Evolutionary conservation across 1,140 invertebrate species (phyloP).

Genomic region (Adelges cooleyi): DNA sequence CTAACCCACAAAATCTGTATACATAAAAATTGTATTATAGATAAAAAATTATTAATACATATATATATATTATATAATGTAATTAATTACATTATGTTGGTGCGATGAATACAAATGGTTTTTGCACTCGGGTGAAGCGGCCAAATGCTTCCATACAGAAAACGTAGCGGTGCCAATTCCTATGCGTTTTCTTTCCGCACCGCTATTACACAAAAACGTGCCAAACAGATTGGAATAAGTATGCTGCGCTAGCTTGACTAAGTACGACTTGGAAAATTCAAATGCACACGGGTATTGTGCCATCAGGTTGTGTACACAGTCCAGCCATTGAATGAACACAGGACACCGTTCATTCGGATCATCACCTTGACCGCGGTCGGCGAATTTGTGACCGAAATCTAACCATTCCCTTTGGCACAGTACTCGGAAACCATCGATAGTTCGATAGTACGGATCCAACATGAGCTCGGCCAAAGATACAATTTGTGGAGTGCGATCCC

Average conservation of each 20-base stretch:
- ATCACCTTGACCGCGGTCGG: slow-evolving; percentile 79
- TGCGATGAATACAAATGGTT: slow-evolving; percentile 72
- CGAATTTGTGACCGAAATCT: slow-evolving; percentile 94
- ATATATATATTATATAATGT: background rate
- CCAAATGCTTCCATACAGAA: slow-evolving; percentile 79
- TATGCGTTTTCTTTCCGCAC: slow-evolving; percentile 57
- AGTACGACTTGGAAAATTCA: slow-evolving; percentile 84
- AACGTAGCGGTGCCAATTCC: slow-evolving; percentile 60
- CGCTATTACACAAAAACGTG: slow-evolving; percentile 88
- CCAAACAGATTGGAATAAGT: slow-evolving; percentile 93
- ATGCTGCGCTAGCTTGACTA: slow-evolving; percentile 92
- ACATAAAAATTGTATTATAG: slow-evolving; percentile 34
- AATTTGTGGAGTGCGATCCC: slow-evolving; percentile 93
- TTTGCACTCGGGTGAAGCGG: slow-evolving; percentile 54
- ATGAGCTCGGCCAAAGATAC: slow-evolving; percentile 81
- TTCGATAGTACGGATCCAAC: slow-evolving; percentile 86
- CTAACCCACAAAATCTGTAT: slow-evolving; percentile 72
- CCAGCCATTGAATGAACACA: slow-evolving; percentile 95
- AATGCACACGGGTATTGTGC: slow-evolving; percentile 84
- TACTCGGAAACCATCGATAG: slow-evolving; percentile 82
- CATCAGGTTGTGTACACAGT: slow-evolving; percentile 87
- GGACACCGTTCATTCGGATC: slow-evolving; percentile 88
- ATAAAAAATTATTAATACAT: background rate
- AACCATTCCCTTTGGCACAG: slow-evolving; percentile 91
- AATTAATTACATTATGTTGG: slow-evolving; percentile 39